Evolutionary conservation across 30 jellyfish, hydroid and myxozoan species (phyloP).

Genomic region (Chrysaora quinquecirrha): DNA sequence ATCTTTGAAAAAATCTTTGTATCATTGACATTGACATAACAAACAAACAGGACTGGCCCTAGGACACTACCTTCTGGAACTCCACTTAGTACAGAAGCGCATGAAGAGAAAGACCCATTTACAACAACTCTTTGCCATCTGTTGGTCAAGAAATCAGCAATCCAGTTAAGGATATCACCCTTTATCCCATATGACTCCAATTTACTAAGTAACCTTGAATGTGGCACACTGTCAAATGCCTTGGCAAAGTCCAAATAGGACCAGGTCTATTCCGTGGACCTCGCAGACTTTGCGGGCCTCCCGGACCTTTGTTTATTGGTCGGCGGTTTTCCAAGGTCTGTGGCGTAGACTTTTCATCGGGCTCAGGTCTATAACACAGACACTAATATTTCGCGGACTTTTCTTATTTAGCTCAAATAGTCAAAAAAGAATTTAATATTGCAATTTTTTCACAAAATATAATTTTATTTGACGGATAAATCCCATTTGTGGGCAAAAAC

Average conservation of each 20-base stretch:
- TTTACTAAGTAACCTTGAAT: slow-evolving; percentile 2
- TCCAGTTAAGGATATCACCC: slow-evolving; percentile 31
- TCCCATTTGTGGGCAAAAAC: no score
- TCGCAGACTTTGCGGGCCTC: no score
- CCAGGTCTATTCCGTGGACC: background rate
- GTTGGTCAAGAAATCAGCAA: no score
- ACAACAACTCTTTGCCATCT: slow-evolving; percentile 24
- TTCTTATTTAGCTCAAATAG: no score
- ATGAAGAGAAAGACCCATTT: slow-evolving; percentile 3
- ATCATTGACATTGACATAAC: no score
- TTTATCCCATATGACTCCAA: slow-evolving; percentile 16
- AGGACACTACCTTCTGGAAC: slow-evolving; percentile 10
- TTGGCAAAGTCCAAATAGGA: slow-evolving; percentile 44
- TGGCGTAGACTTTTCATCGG: no score
- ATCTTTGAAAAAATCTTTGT: no score
- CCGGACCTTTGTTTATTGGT: background rate
- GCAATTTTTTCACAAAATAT: no score
- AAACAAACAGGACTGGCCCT: slow-evolving; percentile 17
- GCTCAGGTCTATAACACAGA: no score
- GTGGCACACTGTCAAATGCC: slow-evolving; percentile 53
- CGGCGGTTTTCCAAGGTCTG: no score
- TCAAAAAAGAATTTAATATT: background rate
- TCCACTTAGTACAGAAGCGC: background rate
- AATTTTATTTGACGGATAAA: no score
- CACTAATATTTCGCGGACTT: no score